A percentile compares a stretch with the other conserved stretches of the same genome.
These are phyloP conservation scores for Empis livida DNA, from an alignment of 2,888 invertebrate species.

Conservation along the genomic window DNA sequence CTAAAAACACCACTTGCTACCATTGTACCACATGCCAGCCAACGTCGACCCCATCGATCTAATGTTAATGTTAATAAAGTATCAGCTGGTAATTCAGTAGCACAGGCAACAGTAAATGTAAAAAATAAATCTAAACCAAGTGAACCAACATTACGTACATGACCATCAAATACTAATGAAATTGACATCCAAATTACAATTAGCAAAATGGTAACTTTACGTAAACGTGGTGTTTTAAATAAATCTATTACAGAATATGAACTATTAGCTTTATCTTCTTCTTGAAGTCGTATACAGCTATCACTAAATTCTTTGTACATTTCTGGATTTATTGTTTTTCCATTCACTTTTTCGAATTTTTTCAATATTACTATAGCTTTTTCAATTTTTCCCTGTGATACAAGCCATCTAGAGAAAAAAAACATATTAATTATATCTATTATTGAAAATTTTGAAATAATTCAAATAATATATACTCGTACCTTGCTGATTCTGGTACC, in stretches of 20 bases:
- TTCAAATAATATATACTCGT: too few species aligned
- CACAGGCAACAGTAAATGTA: slow-evolving; percentile 72
- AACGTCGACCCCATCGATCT: slow-evolving; percentile 64
- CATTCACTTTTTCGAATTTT: slow-evolving; percentile 69
- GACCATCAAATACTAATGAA: slow-evolving; percentile 76
- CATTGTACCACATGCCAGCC: slow-evolving; percentile 75
- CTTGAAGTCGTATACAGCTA: slow-evolving; percentile 52
- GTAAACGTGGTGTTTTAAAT: slow-evolving; percentile 62
- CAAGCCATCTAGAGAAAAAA: slow-evolving; percentile 46
- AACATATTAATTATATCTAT: not conserved
- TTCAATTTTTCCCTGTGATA: slow-evolving; percentile 72
- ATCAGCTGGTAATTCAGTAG: slow-evolving; percentile 75
- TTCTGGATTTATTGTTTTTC: slow-evolving; percentile 57
- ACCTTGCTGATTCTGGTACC: slow-evolving; percentile 79
- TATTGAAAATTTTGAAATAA: too few species aligned
- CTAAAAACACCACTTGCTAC: slow-evolving; percentile 69
- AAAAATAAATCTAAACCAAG: slow-evolving; percentile 71
- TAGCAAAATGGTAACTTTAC: slow-evolving; percentile 62
- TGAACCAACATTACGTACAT: slow-evolving; percentile 76
- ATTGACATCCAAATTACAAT: slow-evolving; percentile 85
- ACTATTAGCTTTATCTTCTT: slow-evolving; percentile 55
- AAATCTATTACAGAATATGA: slow-evolving; percentile 69
- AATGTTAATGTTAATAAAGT: slow-evolving; percentile 63
- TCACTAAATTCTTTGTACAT: slow-evolving; percentile 55
- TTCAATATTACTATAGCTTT: slow-evolving; percentile 64